Base-by-base conservation (phyloP, 1,140 invertebrate genomes). In the Holotrichia oblita region DNA sequence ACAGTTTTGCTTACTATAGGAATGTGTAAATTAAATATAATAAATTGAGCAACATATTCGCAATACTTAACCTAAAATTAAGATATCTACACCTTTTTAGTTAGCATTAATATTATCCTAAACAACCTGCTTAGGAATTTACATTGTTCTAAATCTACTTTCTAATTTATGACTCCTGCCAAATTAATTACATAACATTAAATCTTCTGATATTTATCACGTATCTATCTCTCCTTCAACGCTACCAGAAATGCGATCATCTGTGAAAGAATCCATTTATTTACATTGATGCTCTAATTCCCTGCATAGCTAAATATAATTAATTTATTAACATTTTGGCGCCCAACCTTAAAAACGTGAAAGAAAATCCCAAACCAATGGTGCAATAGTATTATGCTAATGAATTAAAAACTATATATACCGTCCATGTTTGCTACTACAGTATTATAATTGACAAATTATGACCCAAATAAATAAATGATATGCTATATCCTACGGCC, bases 391-490 rank as follows among this genome's bases (percentile, higher is more conserved):
- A 17, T 55, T 55, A 55, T 55, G 48, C 48, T 55, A 55, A 55
- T 55, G 48, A 55, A 55, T 34, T 34, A 34, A 34, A 34, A 34
- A 34, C 1, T 2, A 55, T 17, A 17, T 55, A 55, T 55, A 55
- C 48, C 48, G n/a, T 10, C 48, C 48, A 55, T 14, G 14, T 55
- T 55, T 17, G 7, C 17, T 48, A 17, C n/a, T n/a, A 17, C 17
- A 17, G 17, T 48, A n/a, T 55, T 55, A 55, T 17, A 55, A 55
- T 55, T 55, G 48, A 55, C 48, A 55, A 55, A 55, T 55, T 55
- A 55, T 55, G 48, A 55, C 48, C 48, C 48, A 55, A 55, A 55
- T 55, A 55, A 55, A 55, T 55, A 55, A 17, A 10, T 34, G 17
- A 55, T 55, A 55, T 55, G n/a, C 14, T 14, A n/a, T 17, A 55